Percentiles rank a stretch among this genome's conserved stretches.
Evolutionary conservation across 2,113 vertebrate genomes (phyloP).

Genomic region (Perca fluviatilis): DNA sequence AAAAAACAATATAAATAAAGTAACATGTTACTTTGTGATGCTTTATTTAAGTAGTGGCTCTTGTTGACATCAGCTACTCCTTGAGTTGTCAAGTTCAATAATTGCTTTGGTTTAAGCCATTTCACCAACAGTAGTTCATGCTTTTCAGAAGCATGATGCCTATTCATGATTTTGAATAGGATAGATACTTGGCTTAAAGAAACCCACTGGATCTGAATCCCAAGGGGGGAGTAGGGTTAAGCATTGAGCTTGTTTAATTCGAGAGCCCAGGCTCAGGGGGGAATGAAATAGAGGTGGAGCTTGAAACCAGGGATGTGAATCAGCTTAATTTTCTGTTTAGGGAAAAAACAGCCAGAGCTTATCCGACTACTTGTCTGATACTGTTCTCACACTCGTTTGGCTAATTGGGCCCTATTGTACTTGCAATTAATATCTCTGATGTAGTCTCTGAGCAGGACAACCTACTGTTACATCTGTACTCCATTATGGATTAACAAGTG

Average conservation of each 20-base stretch:
- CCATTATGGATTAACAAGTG: not conserved
- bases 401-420: slow-evolving; percentile 52
- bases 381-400: slow-evolving; percentile 35
- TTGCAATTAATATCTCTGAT: slow-evolving; percentile 47
- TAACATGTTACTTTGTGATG: not conserved
- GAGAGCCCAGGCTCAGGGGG: slow-evolving; percentile 7
- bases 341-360: slow-evolving; percentile 6
- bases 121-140: not conserved
- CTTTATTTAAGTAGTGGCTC: not conserved
- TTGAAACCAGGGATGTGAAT: slow-evolving; percentile 24
- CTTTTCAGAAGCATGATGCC: not conserved
- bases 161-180: not conserved
- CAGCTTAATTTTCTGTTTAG: slow-evolving; percentile 37
- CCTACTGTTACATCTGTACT: slow-evolving; percentile 4
- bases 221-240: slow-evolving; percentile 4
- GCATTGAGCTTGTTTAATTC: slow-evolving; percentile 31
- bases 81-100: not conserved
- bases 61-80: not conserved
- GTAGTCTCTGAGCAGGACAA: not conserved
- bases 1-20: not conserved
- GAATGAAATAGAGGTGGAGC: not conserved
- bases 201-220: slow-evolving; percentile 12
- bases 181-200: not conserved
- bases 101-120: not conserved
- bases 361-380: slow-evolving; percentile 21